Conservation (phyloP, 2,113 vertebrate species). For the Excalfactoria chinensis region DNA sequence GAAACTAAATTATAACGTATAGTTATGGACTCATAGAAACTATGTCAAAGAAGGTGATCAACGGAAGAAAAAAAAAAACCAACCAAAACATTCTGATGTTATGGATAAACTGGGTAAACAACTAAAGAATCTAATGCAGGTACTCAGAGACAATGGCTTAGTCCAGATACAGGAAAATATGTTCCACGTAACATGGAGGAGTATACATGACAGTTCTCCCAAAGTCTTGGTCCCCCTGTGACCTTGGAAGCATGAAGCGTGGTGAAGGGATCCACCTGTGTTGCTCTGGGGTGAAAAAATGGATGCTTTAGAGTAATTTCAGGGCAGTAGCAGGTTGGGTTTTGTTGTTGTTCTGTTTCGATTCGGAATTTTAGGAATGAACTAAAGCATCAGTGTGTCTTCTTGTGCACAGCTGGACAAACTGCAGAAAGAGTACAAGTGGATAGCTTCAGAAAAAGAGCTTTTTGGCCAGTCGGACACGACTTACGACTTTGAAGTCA, state of each 20-base stretch:
- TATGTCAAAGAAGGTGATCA: neutral
- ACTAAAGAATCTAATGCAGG: neutral
- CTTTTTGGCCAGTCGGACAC: slow-evolving; percentile 91
- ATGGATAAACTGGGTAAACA: neutral
- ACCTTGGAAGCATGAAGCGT: neutral
- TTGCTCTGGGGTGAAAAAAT: neutral
- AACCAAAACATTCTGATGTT: neutral
- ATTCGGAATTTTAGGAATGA: neutral
- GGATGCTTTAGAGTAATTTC: neutral
- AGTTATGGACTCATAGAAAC: neutral
- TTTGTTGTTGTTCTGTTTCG: neutral
- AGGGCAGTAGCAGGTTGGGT: neutral
- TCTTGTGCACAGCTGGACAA: slow-evolving; percentile 81
- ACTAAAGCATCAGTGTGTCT: neutral
- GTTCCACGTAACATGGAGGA: neutral
- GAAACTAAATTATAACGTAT: neutral
- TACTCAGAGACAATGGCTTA: neutral
- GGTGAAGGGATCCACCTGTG: neutral
- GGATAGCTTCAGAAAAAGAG: slow-evolving; percentile 90
- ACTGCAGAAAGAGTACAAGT: slow-evolving; percentile 92
- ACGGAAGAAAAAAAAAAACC: too few relatives aligned
- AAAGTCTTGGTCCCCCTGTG: neutral
- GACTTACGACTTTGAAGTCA: slow-evolving; percentile 90
- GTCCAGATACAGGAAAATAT: neutral
- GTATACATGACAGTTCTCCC: neutral